Base-by-base conservation (phyloP, 2,113 vertebrate species). In the Perccottus glenii region DNA sequence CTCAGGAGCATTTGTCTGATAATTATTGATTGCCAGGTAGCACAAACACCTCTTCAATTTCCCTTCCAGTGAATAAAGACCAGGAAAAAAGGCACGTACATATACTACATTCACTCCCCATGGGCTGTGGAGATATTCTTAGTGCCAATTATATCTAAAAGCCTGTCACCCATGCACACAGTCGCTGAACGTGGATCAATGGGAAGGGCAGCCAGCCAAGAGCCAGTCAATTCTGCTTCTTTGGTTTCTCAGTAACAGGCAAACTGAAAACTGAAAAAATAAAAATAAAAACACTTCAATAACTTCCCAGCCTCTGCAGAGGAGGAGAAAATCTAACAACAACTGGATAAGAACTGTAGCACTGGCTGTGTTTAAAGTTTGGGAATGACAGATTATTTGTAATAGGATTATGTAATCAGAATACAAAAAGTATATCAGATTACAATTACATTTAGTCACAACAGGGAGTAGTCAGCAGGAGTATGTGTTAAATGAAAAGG, bases 131-230 rank as follows among this genome's bases (percentile, higher is more conserved):
- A 71, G 57, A 77, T 69, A 72, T 81, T 70, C 60, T 51, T 47
- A 43, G 65, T 76, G 81, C 62, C 76, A 83, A 85, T 83, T 83
- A 87, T 72, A 81, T 78, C 48, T 65, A 32, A 80, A 63, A 90
- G 57, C 84, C 70, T 73, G 75, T 73, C 81, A 67, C 43, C 55
- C 66, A 64, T 47, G 65, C 53, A 72, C 59, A 60, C 60, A 59
- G 72, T 77, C 53, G 70, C 52, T 72, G 44, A 50, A 60, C 49
- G 66, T 57, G 60, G 70, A 87, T 87, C 84, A 80, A 84, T 88
- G 73, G 52, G 19, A 64, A 48, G 70, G 81, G 81, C 85, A 76
- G 47, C 53, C 74, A 81, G 72, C 81, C 88, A 87, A 71, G 56
- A 81, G 64, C 16, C 58, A 71, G 73, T 87, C 85, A 87, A 77